Base-by-base conservation (phyloP, 2,888 invertebrate species). In the Caradrina clavipalpis region DNA sequence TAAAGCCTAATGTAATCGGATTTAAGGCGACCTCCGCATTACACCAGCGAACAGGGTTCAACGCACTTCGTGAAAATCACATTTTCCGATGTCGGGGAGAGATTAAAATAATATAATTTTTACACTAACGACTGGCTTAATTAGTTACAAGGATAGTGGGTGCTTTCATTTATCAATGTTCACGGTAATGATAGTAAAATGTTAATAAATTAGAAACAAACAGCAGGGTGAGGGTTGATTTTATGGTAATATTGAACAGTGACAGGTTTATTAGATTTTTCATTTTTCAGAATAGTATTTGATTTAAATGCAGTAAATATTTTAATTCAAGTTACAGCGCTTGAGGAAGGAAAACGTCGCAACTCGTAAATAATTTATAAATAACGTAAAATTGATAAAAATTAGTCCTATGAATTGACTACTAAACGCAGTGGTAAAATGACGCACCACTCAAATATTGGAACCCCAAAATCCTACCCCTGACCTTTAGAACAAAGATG, bases 1-100 rank as follows among this genome's bases (percentile, higher is more conserved):
- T 35, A 59, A 56, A 61, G 39, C 39, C 22, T 51, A 51, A 72
- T 59, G 53, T 65, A 54, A 70, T 69, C 71, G 59, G 50, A 59
- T 7, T 77, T 56, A 10, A 49, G 31, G 72, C 62, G 60, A 76
- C 76, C 78, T 71, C 76, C 76, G 75, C 77, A 88, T 84, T 87
- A 87, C 84, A 88, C 80, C 82, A 86, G 81, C 79, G 83, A 76
- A 22, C 62, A 78, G 83, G 85, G 92, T 91, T 93, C 91, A 91
- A 89, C 89, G 91, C 82, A 86, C 91, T 76, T 76, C 72, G 62
- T 78, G 85, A 85, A 87, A 87, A 81, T 78, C 75, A 78, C 68
- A 78, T 80, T 86, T 85, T 81, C 80, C 78, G 81, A 86, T 78
- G 70, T 62, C 72, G 58, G 64, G 55, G 50, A 26, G 54, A 72